Evolutionary conservation across 2,888 invertebrate genomes (phyloP), one percentile per base, ranked within the genome.

Genomic region (Ectemnius cavifrons): DNA sequence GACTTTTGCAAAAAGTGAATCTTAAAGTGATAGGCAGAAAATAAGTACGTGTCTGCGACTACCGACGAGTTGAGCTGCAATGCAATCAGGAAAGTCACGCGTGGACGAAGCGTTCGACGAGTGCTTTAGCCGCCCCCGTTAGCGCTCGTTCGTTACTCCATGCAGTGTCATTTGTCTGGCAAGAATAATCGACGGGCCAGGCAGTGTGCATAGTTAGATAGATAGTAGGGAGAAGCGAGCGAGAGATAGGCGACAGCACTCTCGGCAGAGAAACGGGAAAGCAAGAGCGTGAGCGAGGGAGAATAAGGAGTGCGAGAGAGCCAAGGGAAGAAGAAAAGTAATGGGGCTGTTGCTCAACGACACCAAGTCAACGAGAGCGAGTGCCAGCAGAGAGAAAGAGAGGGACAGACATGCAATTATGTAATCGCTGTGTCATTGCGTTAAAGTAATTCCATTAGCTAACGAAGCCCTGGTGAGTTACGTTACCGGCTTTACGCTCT

Each of bases 391-490:
- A 3, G 37, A 37, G 11, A 6, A 37, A 6, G 37, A 37, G 37
- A 37, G 37, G 70, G 68, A 74, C 64, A 80, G 76, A 63, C 82
- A 76, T 65, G 82, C 82, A 86, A 88, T 87, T 90, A 87, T 85
- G 88, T 88, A 89, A 89, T 89, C 89, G 90, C 89, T 89, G 88
- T 89, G 90, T 90, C 90, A 90, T 86, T 88, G 87, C 85, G 87
- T 85, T 87, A 88, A 87, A 89, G 89, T 89, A 88, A 89, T 89
- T 89, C 87, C 89, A 89, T 90, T 89, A 88, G 86, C 84, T 80
- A 86, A 85, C 85, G 85, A 80, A 77, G 73, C 46, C 65, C 69
- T 63, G 59, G 59, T 59, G 71, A 73, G 63, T 46, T 37, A 49
- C 66, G 67, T 63, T 67, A 61, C 56, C 18, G 62, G 52, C 49